Evolutionary conservation across 2,888 invertebrate species (phyloP).

Genomic region (Platycheirus rosarum): DNA sequence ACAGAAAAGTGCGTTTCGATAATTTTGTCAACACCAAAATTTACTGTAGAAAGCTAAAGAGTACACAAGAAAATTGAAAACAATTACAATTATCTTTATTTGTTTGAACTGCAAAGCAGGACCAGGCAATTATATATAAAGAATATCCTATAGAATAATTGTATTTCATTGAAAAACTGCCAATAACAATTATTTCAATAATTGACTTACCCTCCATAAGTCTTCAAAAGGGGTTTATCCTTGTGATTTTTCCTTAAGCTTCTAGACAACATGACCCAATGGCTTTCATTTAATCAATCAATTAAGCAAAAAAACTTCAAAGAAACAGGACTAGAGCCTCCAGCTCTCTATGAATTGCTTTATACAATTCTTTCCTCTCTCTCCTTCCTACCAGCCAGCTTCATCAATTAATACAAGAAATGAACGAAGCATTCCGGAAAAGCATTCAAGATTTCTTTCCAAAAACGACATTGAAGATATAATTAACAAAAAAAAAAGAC

Average conservation of each 20-base stretch:
- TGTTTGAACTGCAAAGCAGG: too few species aligned
- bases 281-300: conserved; percentile 14
- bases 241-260: not conserved
- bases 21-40: too few species aligned
- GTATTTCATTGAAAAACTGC: not conserved
- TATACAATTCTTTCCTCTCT: not conserved
- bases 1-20: too few species aligned
- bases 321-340: conserved; percentile 22
- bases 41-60: too few species aligned
- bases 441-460: not conserved
- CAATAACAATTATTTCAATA: conserved; percentile 17
- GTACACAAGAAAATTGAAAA: too few species aligned
- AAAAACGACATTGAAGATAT: conserved; percentile 14
- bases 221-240: conserved; percentile 1
- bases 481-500: not conserved
- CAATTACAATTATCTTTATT: too few species aligned
- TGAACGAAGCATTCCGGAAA: conserved; percentile 23
- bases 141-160: too few species aligned
- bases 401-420: conserved; percentile 13
- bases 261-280: not conserved
- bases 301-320: conserved; percentile 43
- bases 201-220: conserved; percentile 13
- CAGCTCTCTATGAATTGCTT: conserved; percentile 25
- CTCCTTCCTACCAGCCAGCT: not conserved
- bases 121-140: too few species aligned